Base-by-base conservation (phyloP, 2,113 vertebrate genomes). In the Raja brachyura region DNA sequence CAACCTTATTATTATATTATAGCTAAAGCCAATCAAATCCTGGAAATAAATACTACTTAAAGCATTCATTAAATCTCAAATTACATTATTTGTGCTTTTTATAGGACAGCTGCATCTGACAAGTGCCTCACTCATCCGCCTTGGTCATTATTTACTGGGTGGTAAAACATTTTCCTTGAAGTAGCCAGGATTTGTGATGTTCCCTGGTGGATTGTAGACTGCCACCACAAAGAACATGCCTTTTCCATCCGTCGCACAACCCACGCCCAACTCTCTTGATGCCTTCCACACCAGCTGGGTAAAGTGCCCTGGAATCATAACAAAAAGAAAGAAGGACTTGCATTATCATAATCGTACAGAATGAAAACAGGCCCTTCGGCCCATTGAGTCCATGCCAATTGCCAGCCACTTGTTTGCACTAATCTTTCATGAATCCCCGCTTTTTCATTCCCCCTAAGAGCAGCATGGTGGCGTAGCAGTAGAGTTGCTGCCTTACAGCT, bases 221-320 rank as follows among this genome's bases (percentile, higher is more conserved):
- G 93, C 94, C 74, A 96, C 95, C 5, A 94, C 94, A 9, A 96
- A 94, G 90, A 74, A 92, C 93, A 93, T 94, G 13, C 95, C 95
- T 39, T 93, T 93, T 28, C 94, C 95, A 94, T 95, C 94, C 83
- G 94, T 94, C 18, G 94, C 95, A n/a, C 94, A 54, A 7, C 95
- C 95, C 10, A 95, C 93, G 1, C 95, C 95, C 14, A 94, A 93
- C 66, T 94, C 93, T 77, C 70, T 81, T 6, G 94, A 93, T 54
- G 93, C 92, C 75, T 93, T 95, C 95, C 95, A 96, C 54, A 96
- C 94, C 94, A 96, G 94, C 94, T 96, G 95, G 13, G 95, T 95
- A 94, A 96, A 96, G 94, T 95, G 94, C n/a, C 95, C 95, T 96
- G 61, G 68, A 73, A 54, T 2, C 20, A 92, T 20, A 33, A 73